A percentile compares a stretch with the other conserved stretches of the same genome.
phyloP scores from a whole-genome alignment of 2,113 vertebrate species.

The Zosterops hypoxanthus region DNA sequence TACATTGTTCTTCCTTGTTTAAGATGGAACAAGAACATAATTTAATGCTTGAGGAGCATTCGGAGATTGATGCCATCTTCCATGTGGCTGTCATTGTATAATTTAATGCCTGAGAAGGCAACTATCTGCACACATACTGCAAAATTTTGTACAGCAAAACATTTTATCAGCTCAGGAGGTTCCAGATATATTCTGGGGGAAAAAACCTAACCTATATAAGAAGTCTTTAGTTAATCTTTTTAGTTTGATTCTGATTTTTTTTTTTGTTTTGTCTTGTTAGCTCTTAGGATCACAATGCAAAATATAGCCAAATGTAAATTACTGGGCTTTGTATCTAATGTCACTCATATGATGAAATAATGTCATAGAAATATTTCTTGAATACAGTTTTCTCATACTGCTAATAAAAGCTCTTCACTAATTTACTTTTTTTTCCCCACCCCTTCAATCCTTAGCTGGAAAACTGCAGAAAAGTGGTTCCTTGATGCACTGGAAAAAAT shows the following conservation, averaged over 20 bases:
- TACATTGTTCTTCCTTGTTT: neutral
- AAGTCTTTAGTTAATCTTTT: neutral
- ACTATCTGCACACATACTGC: neutral
- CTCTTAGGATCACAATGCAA: neutral
- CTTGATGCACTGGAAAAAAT: constrained; percentile 98
- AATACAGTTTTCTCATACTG: neutral
- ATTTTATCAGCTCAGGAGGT: neutral
- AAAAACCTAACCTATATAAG: neutral
- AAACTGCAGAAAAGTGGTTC: constrained; percentile 94
- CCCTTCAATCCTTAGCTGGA: constrained; percentile 83
- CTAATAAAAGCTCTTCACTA: neutral
- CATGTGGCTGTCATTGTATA: neutral
- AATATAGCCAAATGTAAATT: neutral
- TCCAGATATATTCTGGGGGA: neutral
- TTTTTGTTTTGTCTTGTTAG: neutral
- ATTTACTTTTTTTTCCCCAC: neutral
- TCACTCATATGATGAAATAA: neutral
- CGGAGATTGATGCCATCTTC: neutral
- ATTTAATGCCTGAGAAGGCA: neutral
- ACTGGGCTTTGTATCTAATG: neutral
- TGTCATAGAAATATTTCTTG: neutral
- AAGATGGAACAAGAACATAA: neutral
- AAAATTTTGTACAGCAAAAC: neutral
- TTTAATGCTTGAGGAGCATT: neutral
- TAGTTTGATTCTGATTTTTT: neutral